Percentiles rank a stretch among this genome's conserved stretches.
These are phyloP conservation scores for Boulengeromyrus knoepffleri DNA, from an alignment of 2,113 vertebrate genomes.

Conservation along the genomic window DNA sequence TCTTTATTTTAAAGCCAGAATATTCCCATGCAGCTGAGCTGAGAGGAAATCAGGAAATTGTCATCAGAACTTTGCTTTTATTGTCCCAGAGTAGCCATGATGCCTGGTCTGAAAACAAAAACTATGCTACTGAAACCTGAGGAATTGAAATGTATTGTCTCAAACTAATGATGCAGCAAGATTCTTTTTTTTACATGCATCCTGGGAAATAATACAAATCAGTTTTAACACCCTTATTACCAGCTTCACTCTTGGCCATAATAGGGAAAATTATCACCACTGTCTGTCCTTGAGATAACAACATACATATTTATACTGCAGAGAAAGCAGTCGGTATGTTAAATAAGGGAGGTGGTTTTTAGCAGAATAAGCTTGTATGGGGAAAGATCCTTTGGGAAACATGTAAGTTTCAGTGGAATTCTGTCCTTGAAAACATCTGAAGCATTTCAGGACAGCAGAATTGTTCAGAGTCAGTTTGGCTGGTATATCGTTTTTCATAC, in stretches of 20 bases:
- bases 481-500: not conserved
- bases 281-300: conserved; percentile 11
- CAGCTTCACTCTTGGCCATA: not conserved
- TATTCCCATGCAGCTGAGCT: not conserved
- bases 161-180: not conserved
- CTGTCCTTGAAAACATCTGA: not conserved
- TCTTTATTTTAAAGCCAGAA: not conserved
- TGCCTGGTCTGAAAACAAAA: not conserved
- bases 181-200: not conserved
- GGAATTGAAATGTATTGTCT: not conserved
- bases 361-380: not conserved
- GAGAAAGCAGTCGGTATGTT: not conserved
- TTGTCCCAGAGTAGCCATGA: not conserved
- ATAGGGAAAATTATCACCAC: not conserved
- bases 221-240: not conserved
- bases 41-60: not conserved
- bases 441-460: not conserved
- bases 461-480: not conserved
- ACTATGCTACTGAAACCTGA: not conserved
- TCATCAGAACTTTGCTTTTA: not conserved
- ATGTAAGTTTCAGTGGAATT: not conserved
- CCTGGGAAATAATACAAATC: not conserved
- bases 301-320: conserved; percentile 6
- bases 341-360: not conserved
- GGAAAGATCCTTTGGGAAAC: not conserved